Percentiles rank a stretch among this genome's conserved stretches.
phyloP scores from a whole-genome alignment of 1,140 invertebrate genomes.

The Leptopilina clavipes region DNA sequence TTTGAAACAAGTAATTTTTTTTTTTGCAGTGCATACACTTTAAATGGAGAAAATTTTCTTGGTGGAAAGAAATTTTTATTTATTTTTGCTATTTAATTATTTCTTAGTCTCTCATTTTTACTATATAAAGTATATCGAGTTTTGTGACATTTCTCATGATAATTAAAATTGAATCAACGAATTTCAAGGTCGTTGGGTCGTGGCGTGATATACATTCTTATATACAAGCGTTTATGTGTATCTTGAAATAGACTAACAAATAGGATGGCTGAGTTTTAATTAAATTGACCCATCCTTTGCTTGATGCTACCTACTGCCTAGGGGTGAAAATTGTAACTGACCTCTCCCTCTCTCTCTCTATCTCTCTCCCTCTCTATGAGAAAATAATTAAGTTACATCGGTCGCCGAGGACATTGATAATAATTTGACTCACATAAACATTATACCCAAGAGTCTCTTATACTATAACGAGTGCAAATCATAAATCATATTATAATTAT shows the following conservation, averaged over 20 bases:
- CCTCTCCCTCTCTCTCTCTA: not conserved
- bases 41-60: too few species aligned
- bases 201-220: not conserved
- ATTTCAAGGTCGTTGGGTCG: not conserved
- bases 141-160: not conserved
- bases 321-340: not conserved
- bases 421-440: constrained; percentile 12
- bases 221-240: not conserved
- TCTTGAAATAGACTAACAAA: not conserved
- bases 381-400: constrained; percentile 20
- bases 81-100: too few species aligned
- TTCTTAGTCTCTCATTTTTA: too few species aligned
- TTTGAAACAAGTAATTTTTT: too few species aligned
- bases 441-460: constrained; percentile 19
- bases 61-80: too few species aligned
- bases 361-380: not conserved
- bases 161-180: not conserved
- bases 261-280: constrained; percentile 12
- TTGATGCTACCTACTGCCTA: not conserved
- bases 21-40: too few species aligned
- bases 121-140: too few species aligned
- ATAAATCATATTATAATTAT: constrained; percentile 18
- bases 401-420: constrained; percentile 2
- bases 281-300: constrained; percentile 20
- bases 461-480: constrained; percentile 3